A percentile compares a stretch with the other conserved stretches of the same genome.
Evolutionary conservation across 2,888 invertebrate species (phyloP).

Genomic region (Drosophila anomelani): DNA sequence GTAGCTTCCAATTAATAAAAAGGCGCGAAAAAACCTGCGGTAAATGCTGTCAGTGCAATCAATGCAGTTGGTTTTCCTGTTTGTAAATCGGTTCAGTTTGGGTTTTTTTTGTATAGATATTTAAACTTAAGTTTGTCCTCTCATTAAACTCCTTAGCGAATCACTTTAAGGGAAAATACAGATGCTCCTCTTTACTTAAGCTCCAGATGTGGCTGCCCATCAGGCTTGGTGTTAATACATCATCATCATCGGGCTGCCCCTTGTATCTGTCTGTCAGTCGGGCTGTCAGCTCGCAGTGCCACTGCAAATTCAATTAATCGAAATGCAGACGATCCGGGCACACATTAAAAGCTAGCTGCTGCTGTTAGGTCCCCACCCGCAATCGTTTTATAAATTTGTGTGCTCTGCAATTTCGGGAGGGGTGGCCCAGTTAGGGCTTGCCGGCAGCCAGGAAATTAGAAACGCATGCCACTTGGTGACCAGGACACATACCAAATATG

Average conservation of each 20-base stretch:
- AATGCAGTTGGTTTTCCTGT: slow-evolving; percentile 40
- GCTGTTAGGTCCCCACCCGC: slow-evolving; percentile 35
- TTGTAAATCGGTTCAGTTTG: background rate
- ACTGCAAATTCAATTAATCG: slow-evolving; percentile 72
- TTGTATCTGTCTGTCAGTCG: slow-evolving; percentile 8
- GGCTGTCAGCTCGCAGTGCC: slow-evolving; percentile 42
- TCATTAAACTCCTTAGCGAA: background rate
- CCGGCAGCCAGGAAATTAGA: slow-evolving; percentile 68
- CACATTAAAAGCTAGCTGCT: slow-evolving; percentile 54
- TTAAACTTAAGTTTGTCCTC: background rate
- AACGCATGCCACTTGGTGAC: slow-evolving; percentile 68
- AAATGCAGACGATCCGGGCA: slow-evolving; percentile 37
- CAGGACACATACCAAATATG: slow-evolving; percentile 8
- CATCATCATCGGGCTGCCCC: slow-evolving; percentile 3
- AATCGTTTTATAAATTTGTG: slow-evolving; percentile 71
- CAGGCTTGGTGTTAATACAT: slow-evolving; percentile 19
- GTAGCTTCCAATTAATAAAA: slow-evolving; percentile 46
- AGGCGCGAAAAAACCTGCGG: slow-evolving; percentile 22
- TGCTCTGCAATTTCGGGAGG: slow-evolving; percentile 52
- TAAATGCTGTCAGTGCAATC: slow-evolving; percentile 46
- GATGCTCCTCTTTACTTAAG: background rate
- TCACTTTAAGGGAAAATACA: background rate
- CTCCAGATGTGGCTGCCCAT: slow-evolving; percentile 8
- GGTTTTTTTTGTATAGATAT: background rate
- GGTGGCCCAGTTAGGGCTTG: slow-evolving; percentile 5